Evolutionary conservation across 1,140 invertebrate genomes (phyloP).

Genomic region (Trialeurodes vaporariorum): DNA sequence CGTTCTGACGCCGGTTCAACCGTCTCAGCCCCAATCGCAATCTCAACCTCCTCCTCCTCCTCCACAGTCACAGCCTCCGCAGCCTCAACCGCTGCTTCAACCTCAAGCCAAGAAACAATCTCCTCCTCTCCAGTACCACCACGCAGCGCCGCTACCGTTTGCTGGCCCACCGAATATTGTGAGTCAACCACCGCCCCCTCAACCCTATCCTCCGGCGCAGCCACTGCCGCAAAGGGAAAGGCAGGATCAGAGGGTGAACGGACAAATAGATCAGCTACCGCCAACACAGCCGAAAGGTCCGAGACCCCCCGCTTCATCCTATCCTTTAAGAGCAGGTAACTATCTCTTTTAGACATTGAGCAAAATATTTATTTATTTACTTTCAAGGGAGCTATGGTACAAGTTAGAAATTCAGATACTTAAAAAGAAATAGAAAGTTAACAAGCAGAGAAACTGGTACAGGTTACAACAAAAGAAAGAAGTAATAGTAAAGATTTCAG

Average conservation of each 20-base stretch:
- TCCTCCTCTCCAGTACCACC: background rate
- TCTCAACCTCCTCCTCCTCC: conserved; percentile 5
- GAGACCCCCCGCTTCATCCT: background rate
- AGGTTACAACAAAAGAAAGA: no score
- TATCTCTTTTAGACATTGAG: no score
- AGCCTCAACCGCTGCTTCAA: conserved; percentile 8
- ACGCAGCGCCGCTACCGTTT: background rate
- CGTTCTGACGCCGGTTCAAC: conserved; percentile 1
- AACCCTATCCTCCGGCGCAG: conserved; percentile 2
- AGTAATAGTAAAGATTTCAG: no score
- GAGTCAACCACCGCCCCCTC: conserved; percentile 5
- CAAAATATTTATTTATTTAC: no score
- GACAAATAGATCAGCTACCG: conserved; percentile 13
- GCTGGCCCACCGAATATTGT: background rate
- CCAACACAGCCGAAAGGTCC: conserved; percentile 16
- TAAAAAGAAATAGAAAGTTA: no score
- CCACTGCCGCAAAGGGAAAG: background rate
- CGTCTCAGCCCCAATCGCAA: background rate
- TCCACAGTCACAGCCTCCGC: conserved; percentile 14
- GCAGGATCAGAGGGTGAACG: conserved; percentile 9
- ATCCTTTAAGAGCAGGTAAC: background rate
- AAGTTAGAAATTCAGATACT: no score
- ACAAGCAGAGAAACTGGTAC: no score
- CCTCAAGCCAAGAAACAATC: no score
- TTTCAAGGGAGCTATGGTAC: no score